Evolutionary conservation across 35 echinoderm and acorn worm species (phyloP), one percentile per base, ranked within the genome.

Genomic region (Stichopus chloronotus): DNA sequence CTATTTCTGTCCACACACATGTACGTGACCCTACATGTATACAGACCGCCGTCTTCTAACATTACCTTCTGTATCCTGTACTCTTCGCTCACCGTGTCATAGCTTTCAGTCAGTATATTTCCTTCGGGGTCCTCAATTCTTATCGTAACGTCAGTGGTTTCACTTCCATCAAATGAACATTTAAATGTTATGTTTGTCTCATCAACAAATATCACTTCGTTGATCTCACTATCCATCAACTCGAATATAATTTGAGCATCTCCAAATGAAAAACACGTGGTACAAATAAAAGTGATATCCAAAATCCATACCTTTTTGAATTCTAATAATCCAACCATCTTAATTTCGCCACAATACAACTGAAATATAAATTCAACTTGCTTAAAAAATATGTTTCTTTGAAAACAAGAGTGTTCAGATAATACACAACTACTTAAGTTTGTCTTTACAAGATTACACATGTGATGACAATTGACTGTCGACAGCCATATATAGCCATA

Each of bases 121-220:
- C 56, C 84, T 3, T 19, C 17, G 6, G 52, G 9, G 16, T 87
- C 52, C 55, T 59, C 84, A 25, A 87, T 87, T n/a, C 4, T 14
- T 3, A 43, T 43, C 55, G 58, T 63, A 25, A 5, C 22, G 6
- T 24, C 52, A 19, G 14, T 25, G 1, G 55, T n/a, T 56, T 13
- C 5, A 55, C 24, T 24, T 17, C 13, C 53, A 23, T n/a, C 55
- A 19, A 14, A 65, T 7, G 9, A 22, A 87, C 55, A 87, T 9
- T 7, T 30, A 14, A 87, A 12, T 23, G 21, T 17, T 19, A 87
- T 58, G 58, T 87, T 55, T 20, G 14, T 58, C 17, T 87, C 84
- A 63, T 55, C 84, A 17, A 87, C 53, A 56, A 87, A 87, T 57
- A 87, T 87, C 16, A 87, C 84, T 63, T 87, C 57, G 55, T 87